Percentiles rank a stretch among this genome's conserved stretches.
These are phyloP conservation scores for Sprattus sprattus DNA, from an alignment of 2,113 vertebrate species.

Conservation along the genomic window DNA sequence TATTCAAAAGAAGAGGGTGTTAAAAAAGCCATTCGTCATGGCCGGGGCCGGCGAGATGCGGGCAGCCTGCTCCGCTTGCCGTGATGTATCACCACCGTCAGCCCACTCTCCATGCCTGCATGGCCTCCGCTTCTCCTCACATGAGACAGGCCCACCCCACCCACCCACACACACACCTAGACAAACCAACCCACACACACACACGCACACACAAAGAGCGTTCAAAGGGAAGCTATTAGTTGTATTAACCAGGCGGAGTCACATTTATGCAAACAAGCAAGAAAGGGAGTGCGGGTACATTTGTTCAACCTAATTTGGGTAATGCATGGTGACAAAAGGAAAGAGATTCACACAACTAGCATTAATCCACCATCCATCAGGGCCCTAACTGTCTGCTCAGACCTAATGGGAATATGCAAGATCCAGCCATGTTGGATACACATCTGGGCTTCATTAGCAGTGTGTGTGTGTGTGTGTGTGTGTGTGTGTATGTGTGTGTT, in stretches of 20 bases:
- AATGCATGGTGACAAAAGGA: slow-evolving; percentile 80
- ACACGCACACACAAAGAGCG: slow-evolving; percentile 25
- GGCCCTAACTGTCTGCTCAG: slow-evolving; percentile 69
- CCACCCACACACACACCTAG: slow-evolving; percentile 28
- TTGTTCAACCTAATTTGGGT: slow-evolving; percentile 82
- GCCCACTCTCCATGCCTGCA: slow-evolving; percentile 37
- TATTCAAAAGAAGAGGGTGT: slow-evolving; percentile 51
- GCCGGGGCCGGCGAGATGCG: slow-evolving; percentile 40
- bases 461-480: not conserved
- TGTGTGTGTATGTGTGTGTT: not conserved
- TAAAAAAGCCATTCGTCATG: slow-evolving; percentile 70
- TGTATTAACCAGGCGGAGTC: slow-evolving; percentile 57
- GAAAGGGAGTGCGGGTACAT: slow-evolving; percentile 55
- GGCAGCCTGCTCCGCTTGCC: slow-evolving; percentile 37
- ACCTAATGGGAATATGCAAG: slow-evolving; percentile 70
- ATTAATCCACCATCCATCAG: slow-evolving; percentile 83
- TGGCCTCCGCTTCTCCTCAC: slow-evolving; percentile 26
- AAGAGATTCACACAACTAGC: slow-evolving; percentile 56
- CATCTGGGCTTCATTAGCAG: slow-evolving; percentile 36
- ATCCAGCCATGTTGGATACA: slow-evolving; percentile 60
- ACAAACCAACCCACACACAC: slow-evolving; percentile 27
- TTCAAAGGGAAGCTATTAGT: slow-evolving; percentile 65
- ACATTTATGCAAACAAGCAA: slow-evolving; percentile 28
- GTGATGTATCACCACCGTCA: slow-evolving; percentile 36
- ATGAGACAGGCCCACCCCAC: not conserved